Base-by-base conservation (phyloP, 2,888 invertebrate genomes). In the Ischnus inquisitorius region DNA sequence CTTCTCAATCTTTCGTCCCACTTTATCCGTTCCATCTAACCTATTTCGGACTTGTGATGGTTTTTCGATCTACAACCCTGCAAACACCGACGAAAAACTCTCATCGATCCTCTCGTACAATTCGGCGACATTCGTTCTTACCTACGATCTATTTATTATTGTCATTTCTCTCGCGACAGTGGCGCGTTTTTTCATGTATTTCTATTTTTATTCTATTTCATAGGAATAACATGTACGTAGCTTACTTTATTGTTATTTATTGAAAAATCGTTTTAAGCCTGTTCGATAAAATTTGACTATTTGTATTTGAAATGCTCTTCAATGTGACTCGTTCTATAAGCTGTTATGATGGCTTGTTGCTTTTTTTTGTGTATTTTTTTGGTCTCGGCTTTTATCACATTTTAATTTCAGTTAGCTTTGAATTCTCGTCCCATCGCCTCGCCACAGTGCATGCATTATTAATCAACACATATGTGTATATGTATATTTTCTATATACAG, bases 371-470 rank as follows among this genome's bases (percentile, higher is more conserved):
- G 19, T n/a, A 34, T 25, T 43, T 64, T 6, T 39, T 41, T 41
- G 22, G 14, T 51, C 43, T 22, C 8, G 6, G 48, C 39, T 71
- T 39, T 79, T 72, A 67, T 79, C 48, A 28, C 19, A 22, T 51
- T 83, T 67, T 51, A 51, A 76, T 72, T 67, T 22, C 54, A 1
- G 39, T 75, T 62, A 25, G 25, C 51, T 76, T 51, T 19, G 60
- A 72, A 76, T 80, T 77, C 48, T 68, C 68, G 28, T 72, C 64
- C 28, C 62, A 68, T 68, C 67, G n/a, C 64, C 10, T 34, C 28
- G 51, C 67, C 60, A 74, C 76, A 77, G 54, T 46, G 68, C 54
- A 64, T 51, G 54, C 57, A 84, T 80, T 80, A 84, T 76, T 72
- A 71, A 76, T 76, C 41, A 46, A 41, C 65, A 68, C 57, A 43